Conservation (phyloP, 1,140 invertebrate species). For the Penaeus japonicus region DNA sequence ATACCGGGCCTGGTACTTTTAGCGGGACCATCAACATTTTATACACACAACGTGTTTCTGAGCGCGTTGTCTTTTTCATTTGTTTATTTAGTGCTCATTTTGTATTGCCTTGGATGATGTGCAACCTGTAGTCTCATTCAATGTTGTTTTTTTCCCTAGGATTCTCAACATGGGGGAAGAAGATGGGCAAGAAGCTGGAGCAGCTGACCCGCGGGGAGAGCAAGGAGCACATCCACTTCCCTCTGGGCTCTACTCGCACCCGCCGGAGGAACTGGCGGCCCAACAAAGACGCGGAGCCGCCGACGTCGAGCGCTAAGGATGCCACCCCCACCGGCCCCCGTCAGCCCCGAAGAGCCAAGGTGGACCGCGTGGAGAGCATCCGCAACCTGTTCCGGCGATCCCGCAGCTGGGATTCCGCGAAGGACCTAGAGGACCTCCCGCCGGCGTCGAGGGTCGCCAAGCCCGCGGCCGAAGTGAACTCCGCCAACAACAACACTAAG, state of each 20-base stretch:
- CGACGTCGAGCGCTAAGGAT: neutral
- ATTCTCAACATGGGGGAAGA: slow-evolving; percentile 79
- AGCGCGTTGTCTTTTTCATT: no score
- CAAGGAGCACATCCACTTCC: slow-evolving; percentile 59
- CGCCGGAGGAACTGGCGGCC: slow-evolving; percentile 52
- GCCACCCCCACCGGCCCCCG: slow-evolving; percentile 14
- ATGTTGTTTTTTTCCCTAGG: slow-evolving; percentile 65
- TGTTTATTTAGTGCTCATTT: neutral
- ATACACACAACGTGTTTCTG: no score
- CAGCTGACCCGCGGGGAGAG: slow-evolving; percentile 73
- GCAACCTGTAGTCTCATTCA: neutral
- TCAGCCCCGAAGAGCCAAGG: slow-evolving; percentile 52
- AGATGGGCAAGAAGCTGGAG: slow-evolving; percentile 81
- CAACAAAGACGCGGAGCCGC: slow-evolving; percentile 26
- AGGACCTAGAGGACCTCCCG: slow-evolving; percentile 55
- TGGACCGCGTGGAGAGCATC: slow-evolving; percentile 59
- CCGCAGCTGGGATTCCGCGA: slow-evolving; percentile 58
- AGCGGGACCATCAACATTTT: no score
- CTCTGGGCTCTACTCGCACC: slow-evolving; percentile 56
- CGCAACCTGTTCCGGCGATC: slow-evolving; percentile 59
- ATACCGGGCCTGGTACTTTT: no score
- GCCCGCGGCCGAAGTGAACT: neutral
- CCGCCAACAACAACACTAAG: neutral
- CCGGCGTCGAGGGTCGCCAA: neutral
- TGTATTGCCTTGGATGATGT: neutral